Base-by-base conservation (phyloP, 1,140 invertebrate genomes). In the Drosophila yakuba region DNA sequence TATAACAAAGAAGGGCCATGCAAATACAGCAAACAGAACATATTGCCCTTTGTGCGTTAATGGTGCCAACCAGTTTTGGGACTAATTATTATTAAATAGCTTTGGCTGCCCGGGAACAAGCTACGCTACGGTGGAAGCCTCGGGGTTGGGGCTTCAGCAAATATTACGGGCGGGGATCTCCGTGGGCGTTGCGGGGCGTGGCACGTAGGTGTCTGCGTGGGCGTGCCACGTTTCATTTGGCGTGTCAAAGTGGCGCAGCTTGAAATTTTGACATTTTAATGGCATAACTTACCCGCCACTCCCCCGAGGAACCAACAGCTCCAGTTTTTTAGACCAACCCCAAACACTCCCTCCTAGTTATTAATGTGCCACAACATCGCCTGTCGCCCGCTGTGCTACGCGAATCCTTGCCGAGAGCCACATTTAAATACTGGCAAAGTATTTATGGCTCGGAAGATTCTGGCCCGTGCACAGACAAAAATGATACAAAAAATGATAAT, bases 191-290 rank as follows among this genome's bases (percentile, higher is more conserved):
- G 0, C 12, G 35, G 28, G 55, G 39, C 48, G 48, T 56, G 32
- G 20, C 17, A 2, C 14, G 35, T 32, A 54, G 71, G 71, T 74
- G 50, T 55, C 56, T 51, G 60, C 15, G 62, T 56, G 60, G 80
- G 80, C 80, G 80, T 76, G 64, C 68, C 74, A 76, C 77, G 78
- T 80, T 83, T 84, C 77, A 77, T 72, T 83, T 73, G 81, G 76
- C 72, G 72, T 80, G 82, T 81, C 78, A 77, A 81, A 81, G 62
- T 77, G 39, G 73, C 78, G 78, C 66, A 63, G 68, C 82, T 64
- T 36, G 67, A 86, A 81, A 86, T 86, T 81, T 73, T 77, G 63
- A 77, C 82, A 84, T 74, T 84, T 73, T 79, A 83, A 83, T 83
- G 75, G 80, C 69, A 64, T 84, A 75, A 62, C 71, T 67, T 75